Conservation (phyloP, 2,797 vertebrate genomes). For the Momotus momota region DNA sequence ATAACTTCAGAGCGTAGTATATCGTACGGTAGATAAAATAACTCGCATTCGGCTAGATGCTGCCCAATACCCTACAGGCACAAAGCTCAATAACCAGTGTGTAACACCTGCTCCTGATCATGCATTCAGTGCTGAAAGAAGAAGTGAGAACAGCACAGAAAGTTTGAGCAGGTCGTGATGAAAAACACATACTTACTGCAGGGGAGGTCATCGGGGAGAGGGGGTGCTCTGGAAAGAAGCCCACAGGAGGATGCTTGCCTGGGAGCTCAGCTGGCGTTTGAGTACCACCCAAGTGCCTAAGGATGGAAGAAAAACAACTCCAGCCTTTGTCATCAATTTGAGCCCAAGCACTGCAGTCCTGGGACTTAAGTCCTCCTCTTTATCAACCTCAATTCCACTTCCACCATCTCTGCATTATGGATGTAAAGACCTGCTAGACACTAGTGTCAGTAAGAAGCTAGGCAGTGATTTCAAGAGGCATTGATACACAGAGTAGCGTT, state of each 20-base stretch:
- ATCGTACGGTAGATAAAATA: not conserved
- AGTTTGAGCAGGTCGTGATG: not conserved
- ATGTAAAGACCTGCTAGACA: not conserved
- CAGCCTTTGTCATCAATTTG: not conserved
- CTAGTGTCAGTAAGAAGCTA: not conserved
- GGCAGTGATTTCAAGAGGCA: not conserved
- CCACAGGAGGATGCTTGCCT: not conserved
- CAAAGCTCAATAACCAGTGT: not conserved
- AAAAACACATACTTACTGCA: not conserved
- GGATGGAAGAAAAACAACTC: not conserved
- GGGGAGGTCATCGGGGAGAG: fast-evolving
- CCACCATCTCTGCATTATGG: not conserved
- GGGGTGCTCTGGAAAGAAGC: not conserved
- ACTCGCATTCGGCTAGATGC: not conserved
- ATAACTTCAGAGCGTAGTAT: not conserved
- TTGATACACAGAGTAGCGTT: fast-evolving
- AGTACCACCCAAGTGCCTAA: fast-evolving
- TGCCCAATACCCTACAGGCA: not conserved
- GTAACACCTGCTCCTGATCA: not conserved
- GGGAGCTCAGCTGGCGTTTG: not conserved
- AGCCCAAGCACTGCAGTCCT: not conserved
- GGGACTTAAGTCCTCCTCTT: not conserved
- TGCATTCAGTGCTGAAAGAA: fast-evolving
- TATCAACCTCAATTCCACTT: too few species aligned
- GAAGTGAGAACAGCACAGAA: not conserved